Conservation (phyloP, 2,888 invertebrate genomes). For the Cataglyphis cursor region DNA sequence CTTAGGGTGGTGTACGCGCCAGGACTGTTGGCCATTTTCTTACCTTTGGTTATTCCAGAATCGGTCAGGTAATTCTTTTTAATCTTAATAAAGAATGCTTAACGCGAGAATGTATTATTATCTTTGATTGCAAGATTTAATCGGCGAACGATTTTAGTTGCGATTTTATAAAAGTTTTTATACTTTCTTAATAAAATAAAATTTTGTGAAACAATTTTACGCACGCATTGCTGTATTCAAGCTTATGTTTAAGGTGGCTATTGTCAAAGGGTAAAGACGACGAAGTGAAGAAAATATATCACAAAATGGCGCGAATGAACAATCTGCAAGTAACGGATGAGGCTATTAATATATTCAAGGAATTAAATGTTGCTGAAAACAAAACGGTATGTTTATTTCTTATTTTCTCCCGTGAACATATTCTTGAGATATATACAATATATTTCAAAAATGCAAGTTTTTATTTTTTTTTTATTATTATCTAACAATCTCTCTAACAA, state of each 20-base stretch:
- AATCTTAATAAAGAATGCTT: background rate
- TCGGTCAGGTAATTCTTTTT: constrained; percentile 87
- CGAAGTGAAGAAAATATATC: constrained; percentile 89
- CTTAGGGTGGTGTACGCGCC: constrained; percentile 90
- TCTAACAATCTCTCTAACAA: background rate
- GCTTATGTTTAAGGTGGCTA: constrained; percentile 89
- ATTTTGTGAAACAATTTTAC: background rate
- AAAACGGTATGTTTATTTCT: constrained; percentile 64
- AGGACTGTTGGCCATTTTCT: constrained; percentile 90
- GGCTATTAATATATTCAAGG: constrained; percentile 86
- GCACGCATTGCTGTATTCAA: constrained; percentile 63
- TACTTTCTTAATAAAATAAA: background rate
- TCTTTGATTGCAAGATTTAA: constrained; percentile 17
- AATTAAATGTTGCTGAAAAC: constrained; percentile 71
- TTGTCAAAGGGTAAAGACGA: constrained; percentile 89
- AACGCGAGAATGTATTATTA: background rate
- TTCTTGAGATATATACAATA: background rate
- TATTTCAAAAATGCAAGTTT: background rate
- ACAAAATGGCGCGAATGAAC: constrained; percentile 90
- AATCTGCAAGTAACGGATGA: constrained; percentile 88
- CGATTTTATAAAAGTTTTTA: constrained; percentile 14
- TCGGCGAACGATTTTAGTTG: constrained; percentile 2
- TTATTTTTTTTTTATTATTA: background rate
- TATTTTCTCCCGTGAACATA: background rate
- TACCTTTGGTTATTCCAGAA: constrained; percentile 91